Base-by-base conservation (phyloP, 2,113 vertebrate species). In the Connochaetes taurinus region DNA sequence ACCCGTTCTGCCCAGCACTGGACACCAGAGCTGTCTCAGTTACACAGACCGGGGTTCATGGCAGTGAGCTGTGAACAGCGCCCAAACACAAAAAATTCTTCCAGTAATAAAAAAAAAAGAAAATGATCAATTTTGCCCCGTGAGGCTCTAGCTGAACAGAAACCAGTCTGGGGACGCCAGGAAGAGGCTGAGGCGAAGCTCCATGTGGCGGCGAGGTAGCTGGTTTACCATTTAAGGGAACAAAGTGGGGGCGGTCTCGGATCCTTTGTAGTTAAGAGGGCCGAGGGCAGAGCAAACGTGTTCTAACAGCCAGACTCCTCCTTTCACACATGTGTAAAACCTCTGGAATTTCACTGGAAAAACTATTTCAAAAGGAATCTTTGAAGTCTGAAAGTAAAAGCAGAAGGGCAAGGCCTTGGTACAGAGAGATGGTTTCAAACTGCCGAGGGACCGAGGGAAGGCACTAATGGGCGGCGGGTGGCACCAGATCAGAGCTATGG, bases 361-460 rank as follows among this genome's bases (percentile, higher is more conserved):
- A 97, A 96, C 90, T 64, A 89, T 97, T 97, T 96, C 94, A 57
- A 86, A 95, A 83, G 87, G 33, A 23, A 96, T 43, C 97, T 98
- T 97, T 98, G 97, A 98, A 97, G 98, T 97, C 55, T 52, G 78
- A 33, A 93, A 96, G 95, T 97, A 93, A 96, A 97, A 96, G 87
- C 58, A 90, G 97, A 90, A 60, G 74, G 81, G 83, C 80, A 58
- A 47, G 74, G 91, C 90, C 36, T 74, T 47, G 17, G 67, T 21
- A 6, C 1, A 23, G 90, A 94, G 87, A 50, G 81, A 40, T n/a
- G 94, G 96, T 40, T 78, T 87, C 50, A 31, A 58, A 82, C 9
- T 16, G 47, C 85, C 0, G 33, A 25, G 88, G 94, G 64, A 25
- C 43, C 3, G 1, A 5, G 27, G 83, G 45, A 19, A 45, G 55